These are phyloP conservation scores for Caenorhabditis latens DNA, from an alignment of 1,140 invertebrate species.

Conservation along the genomic window DNA sequence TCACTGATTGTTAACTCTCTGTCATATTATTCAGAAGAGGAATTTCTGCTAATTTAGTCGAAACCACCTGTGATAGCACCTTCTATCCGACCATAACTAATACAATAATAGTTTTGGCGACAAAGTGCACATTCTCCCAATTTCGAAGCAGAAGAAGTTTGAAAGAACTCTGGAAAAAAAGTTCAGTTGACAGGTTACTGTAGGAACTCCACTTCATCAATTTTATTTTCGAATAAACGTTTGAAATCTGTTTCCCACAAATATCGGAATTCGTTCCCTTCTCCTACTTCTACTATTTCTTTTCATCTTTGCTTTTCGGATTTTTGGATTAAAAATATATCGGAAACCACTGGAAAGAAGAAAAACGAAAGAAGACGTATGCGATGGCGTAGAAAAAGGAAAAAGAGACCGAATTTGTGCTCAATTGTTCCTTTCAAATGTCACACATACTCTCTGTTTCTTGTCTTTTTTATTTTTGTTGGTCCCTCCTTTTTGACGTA, in stretches of 20 bases:
- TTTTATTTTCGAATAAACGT: too few species aligned
- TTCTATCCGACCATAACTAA: too few species aligned
- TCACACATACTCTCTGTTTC: neutral
- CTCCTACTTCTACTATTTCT: neutral
- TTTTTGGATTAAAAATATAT: constrained; percentile 35
- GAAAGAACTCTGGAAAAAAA: too few species aligned
- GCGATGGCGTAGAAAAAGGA: neutral
- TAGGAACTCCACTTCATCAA: too few species aligned
- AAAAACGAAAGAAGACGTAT: neutral
- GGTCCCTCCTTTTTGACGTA: neutral
- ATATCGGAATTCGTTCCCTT: constrained; percentile 8
- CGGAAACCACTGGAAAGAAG: neutral
- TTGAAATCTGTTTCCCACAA: constrained; percentile 9
- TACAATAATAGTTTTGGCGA: too few species aligned
- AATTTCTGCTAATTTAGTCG: too few species aligned
- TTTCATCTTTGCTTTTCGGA: constrained; percentile 20
- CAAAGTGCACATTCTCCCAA: too few species aligned
- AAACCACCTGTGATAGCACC: too few species aligned
- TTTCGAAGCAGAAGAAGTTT: too few species aligned
- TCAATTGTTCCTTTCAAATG: constrained; percentile 29
- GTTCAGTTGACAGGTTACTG: too few species aligned
- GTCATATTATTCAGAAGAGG: too few species aligned
- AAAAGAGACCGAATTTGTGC: constrained; percentile 30
- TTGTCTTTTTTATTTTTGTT: neutral
- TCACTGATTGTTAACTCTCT: too few species aligned